These are phyloP conservation scores for Octomys mimax DNA, from an alignment of 2,797 vertebrate genomes.

Conservation along the genomic window DNA sequence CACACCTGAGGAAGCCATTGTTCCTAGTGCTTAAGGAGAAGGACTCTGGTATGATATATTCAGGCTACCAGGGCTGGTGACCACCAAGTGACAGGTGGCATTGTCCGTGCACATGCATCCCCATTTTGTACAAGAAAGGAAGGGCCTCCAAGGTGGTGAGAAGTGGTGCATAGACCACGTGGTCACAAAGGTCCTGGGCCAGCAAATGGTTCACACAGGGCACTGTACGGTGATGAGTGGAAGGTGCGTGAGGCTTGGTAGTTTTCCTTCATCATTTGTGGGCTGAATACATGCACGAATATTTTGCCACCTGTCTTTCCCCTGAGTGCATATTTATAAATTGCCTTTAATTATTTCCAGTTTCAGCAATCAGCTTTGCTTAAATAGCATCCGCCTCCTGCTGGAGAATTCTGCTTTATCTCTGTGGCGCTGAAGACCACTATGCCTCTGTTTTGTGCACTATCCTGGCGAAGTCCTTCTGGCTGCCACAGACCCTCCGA, in stretches of 20 bases:
- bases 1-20: not conserved
- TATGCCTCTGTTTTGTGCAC: not conserved
- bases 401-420: not conserved
- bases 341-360: slow-evolving; percentile 20
- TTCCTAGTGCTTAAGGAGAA: not conserved
- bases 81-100: not conserved
- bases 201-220: not conserved
- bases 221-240: not conserved
- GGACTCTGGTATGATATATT: not conserved
- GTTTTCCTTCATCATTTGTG: not conserved
- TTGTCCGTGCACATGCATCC: too few species aligned
- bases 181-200: not conserved
- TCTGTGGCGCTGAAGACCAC: not conserved
- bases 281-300: not conserved
- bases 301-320: not conserved
- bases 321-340: slow-evolving; percentile 26
- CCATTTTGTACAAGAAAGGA: not conserved
- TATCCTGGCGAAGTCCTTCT: not conserved
- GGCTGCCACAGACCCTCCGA: not conserved
- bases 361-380: slow-evolving; percentile 2
- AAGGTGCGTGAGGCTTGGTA: not conserved
- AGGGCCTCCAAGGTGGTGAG: not conserved
- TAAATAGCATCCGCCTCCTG: not conserved
- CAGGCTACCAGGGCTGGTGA: not conserved
- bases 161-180: not conserved